phyloP scores from a whole-genome alignment of 2,888 invertebrate species.

The Odontocolon sp. region DNA sequence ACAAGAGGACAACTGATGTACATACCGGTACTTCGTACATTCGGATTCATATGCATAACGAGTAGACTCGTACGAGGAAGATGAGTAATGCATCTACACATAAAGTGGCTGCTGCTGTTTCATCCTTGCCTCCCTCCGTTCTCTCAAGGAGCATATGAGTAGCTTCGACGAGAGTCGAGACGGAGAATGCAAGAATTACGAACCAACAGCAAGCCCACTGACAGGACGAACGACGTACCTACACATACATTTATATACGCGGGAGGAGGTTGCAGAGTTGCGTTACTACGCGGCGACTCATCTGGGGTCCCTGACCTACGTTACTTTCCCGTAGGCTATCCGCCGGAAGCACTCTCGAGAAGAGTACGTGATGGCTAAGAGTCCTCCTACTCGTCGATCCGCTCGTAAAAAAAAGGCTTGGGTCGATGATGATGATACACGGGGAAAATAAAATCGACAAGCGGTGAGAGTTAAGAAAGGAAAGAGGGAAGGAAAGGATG shows the following conservation, averaged over 20 bases:
- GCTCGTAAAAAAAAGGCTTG: conserved; percentile 10
- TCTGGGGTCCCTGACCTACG: conserved; percentile 65
- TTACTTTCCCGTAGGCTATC: conserved; percentile 52
- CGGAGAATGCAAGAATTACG: neutral
- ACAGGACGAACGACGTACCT: neutral
- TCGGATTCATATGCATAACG: neutral
- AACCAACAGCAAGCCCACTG: neutral
- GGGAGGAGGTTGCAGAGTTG: conserved; percentile 45
- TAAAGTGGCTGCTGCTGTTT: neutral
- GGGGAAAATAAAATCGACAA: neutral
- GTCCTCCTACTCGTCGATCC: conserved; percentile 30
- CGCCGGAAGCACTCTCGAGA: conserved; percentile 54
- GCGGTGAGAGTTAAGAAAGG: neutral
- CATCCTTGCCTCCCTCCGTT: neutral
- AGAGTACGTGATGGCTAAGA: conserved; percentile 39
- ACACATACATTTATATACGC: neutral
- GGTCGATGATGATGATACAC: neutral
- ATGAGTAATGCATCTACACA: too few species aligned
- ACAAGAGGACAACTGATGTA: neutral
- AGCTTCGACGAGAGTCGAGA: conserved; percentile 9
- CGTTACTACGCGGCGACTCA: conserved; percentile 61
- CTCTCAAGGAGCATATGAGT: neutral
- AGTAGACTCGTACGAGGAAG: too few species aligned
- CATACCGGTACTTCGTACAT: neutral
- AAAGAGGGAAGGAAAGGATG: neutral